phyloP scores from a whole-genome alignment of 2,888 invertebrate species.

The Ormyrus thymus region DNA sequence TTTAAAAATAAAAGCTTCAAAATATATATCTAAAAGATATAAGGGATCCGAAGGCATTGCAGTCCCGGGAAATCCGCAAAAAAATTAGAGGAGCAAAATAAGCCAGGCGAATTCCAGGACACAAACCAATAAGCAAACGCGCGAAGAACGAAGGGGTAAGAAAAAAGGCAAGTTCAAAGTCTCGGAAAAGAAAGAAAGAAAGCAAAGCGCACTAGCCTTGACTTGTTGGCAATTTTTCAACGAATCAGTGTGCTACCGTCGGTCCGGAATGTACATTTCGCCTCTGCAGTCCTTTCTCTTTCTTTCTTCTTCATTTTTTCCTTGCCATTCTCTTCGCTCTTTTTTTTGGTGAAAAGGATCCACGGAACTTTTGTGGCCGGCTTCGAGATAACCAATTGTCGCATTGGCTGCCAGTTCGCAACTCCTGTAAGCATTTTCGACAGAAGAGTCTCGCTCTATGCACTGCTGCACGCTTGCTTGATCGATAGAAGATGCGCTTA shows the following conservation, averaged over 20 bases:
- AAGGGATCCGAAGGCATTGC: too few species aligned
- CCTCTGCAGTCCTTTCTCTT: constrained; percentile 33
- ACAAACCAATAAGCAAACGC: constrained; percentile 14
- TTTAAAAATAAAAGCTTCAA: too few species aligned
- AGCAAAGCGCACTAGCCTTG: constrained; percentile 40
- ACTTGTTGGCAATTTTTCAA: constrained; percentile 71
- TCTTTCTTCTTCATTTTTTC: constrained; percentile 19
- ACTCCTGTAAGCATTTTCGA: constrained; percentile 35
- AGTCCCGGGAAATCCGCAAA: too few species aligned
- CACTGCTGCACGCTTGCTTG: neutral
- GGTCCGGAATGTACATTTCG: constrained; percentile 66
- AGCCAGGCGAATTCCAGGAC: neutral
- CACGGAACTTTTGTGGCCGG: constrained; percentile 54
- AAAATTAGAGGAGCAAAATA: neutral
- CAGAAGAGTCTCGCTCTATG: too few species aligned
- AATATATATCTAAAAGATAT: too few species aligned
- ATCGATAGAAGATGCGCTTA: constrained; percentile 15
- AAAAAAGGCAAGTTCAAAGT: neutral
- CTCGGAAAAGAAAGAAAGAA: constrained; percentile 32
- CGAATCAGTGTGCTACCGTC: constrained; percentile 66
- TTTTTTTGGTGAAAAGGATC: constrained; percentile 30
- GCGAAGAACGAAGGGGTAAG: constrained; percentile 20
- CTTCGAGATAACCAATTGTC: constrained; percentile 50
- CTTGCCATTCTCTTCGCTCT: neutral
- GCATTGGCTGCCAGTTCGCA: neutral